These are phyloP conservation scores for Campylorhamphus procurvoides DNA, from an alignment of 2,113 vertebrate genomes.

Conservation along the genomic window DNA sequence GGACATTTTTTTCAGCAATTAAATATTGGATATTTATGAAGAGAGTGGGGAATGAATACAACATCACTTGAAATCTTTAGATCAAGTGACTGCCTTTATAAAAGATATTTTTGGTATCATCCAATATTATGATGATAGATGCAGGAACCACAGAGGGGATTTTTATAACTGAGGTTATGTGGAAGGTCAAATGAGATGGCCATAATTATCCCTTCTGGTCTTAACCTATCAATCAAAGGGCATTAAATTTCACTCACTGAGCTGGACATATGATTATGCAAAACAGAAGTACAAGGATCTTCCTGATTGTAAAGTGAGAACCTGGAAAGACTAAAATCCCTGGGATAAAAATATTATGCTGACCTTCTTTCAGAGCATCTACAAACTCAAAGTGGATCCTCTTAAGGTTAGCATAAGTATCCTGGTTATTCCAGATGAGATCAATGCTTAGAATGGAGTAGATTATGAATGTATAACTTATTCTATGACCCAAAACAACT, in stretches of 20 bases:
- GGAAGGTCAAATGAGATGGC: slow-evolving; percentile 3
- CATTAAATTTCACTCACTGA: slow-evolving; percentile 45
- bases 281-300: slow-evolving; percentile 9
- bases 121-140: neutral
- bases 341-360: slow-evolving; percentile 3
- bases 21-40: neutral
- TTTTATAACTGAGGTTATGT: neutral
- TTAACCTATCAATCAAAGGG: slow-evolving; percentile 31
- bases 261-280: slow-evolving; percentile 16
- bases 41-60: neutral
- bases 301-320: neutral
- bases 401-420: neutral
- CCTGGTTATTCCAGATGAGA: neutral
- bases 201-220: neutral
- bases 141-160: neutral
- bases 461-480: neutral
- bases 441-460: neutral
- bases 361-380: neutral
- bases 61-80: neutral
- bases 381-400: neutral
- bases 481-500: neutral
- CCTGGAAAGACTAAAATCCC: neutral
- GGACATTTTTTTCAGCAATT: neutral
- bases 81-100: neutral
- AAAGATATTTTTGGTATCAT: neutral